Percentiles rank a stretch among this genome's conserved stretches.
These are phyloP conservation scores for Sylvietta virens DNA, from an alignment of 2,113 vertebrate species.

Conservation along the genomic window DNA sequence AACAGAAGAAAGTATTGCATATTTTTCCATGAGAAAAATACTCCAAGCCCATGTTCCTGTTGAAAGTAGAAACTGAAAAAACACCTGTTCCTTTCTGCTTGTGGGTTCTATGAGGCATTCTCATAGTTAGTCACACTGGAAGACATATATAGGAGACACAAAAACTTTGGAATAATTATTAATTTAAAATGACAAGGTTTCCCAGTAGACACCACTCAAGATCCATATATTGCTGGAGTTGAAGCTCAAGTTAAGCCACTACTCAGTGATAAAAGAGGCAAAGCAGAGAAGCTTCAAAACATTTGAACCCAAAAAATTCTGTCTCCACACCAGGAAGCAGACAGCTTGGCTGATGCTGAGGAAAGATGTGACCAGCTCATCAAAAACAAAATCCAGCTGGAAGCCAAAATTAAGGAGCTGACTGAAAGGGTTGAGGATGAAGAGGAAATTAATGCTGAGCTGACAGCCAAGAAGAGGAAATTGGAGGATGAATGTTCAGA, in stretches of 20 bases:
- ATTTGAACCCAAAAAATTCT: background rate
- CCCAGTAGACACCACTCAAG: too few relatives aligned
- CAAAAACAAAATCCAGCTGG: slow-evolving; percentile 82
- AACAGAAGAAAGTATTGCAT: too few relatives aligned
- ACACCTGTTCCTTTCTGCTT: too few relatives aligned
- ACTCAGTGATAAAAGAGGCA: background rate
- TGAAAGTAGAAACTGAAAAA: too few relatives aligned
- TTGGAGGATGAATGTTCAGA: slow-evolving; percentile 80
- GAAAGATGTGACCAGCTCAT: slow-evolving; percentile 86
- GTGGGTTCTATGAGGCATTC: too few relatives aligned
- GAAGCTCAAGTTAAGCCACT: background rate
- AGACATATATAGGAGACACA: too few relatives aligned
- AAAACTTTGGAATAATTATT: too few relatives aligned
- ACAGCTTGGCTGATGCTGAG: slow-evolving; percentile 83
- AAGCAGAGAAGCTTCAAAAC: background rate
- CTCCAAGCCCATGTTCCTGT: too few relatives aligned
- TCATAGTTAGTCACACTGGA: too few relatives aligned
- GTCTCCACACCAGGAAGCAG: slow-evolving; percentile 70
- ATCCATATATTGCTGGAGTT: background rate
- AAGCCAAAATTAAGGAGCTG: slow-evolving; percentile 81
- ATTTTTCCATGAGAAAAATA: too few relatives aligned
- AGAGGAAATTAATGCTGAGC: slow-evolving; percentile 78
- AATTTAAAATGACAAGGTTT: too few relatives aligned
- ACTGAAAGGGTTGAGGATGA: slow-evolving; percentile 82
- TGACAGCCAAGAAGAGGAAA: slow-evolving; percentile 77